Evolutionary conservation across 2,113 vertebrate species (phyloP).

Genomic region (Planiliza haematocheilus): DNA sequence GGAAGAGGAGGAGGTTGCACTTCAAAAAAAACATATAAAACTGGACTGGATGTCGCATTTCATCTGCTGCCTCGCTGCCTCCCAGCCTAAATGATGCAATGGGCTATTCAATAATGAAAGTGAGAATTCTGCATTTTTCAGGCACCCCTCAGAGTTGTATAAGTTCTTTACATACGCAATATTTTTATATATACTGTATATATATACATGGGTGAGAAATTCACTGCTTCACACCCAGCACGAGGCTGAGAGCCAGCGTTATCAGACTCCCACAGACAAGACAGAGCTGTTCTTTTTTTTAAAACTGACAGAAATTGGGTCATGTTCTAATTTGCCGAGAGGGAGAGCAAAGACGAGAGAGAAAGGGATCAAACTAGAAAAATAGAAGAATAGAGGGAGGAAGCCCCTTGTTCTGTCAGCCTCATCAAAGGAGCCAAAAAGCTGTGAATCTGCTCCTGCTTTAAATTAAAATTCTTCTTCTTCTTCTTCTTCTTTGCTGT

Average conservation of each 20-base stretch:
- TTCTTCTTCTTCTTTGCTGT: too few relatives aligned
- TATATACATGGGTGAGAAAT: neutral
- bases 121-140: slow-evolving; percentile 37
- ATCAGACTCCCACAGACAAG: slow-evolving; percentile 41
- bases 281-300: neutral
- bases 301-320: slow-evolving; percentile 44
- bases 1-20: slow-evolving; percentile 5
- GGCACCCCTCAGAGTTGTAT: neutral
- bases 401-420: slow-evolving; percentile 1
- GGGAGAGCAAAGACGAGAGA: neutral
- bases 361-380: slow-evolving; percentile 15
- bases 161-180: neutral
- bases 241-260: slow-evolving; percentile 10
- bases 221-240: neutral
- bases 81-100: slow-evolving; percentile 46
- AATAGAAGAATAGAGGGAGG: neutral
- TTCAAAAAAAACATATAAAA: slow-evolving; percentile 38
- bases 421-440: slow-evolving; percentile 16
- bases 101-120: slow-evolving; percentile 40
- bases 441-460: neutral
- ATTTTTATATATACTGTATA: neutral
- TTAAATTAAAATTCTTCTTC: too few relatives aligned
- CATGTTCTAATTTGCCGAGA: slow-evolving; percentile 32
- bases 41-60: slow-evolving; percentile 10
- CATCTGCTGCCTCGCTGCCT: slow-evolving; percentile 7